A percentile compares a stretch with the other conserved stretches of the same genome.
Conservation (phyloP, 2,113 vertebrate genomes). For the Panthera uncia region DNA sequence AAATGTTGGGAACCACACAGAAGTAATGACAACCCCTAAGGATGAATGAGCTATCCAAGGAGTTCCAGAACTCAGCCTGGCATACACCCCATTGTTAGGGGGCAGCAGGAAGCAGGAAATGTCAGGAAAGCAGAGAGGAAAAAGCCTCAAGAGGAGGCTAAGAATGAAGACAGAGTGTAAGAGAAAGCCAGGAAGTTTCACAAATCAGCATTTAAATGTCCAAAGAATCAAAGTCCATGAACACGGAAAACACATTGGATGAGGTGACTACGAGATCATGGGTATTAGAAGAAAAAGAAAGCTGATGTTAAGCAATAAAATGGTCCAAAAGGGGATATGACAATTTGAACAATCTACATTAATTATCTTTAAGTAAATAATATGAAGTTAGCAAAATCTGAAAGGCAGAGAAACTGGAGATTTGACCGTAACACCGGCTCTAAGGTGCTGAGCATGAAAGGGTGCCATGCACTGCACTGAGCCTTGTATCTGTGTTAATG, state of each 20-base stretch:
- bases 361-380: neutral
- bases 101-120: neutral
- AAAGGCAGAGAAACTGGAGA: neutral
- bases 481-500: neutral
- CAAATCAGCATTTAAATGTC: neutral
- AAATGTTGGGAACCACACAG: neutral
- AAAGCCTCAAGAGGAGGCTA: neutral
- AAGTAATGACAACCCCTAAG: neutral
- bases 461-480: rapidly evolving
- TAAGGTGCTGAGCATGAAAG: too few relatives aligned
- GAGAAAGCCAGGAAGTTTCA: neutral
- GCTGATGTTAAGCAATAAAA: neutral
- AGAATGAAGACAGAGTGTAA: neutral
- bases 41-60: neutral
- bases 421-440: neutral
- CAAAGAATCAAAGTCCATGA: neutral
- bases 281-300: neutral
- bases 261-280: neutral
- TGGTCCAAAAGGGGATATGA: neutral
- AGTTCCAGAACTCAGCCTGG: neutral
- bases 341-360: neutral
- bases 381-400: neutral
- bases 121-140: neutral
- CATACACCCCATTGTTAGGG: neutral
- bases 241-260: neutral